Conservation (phyloP, 2,797 vertebrate species). For the Thripadectes ignobilis region DNA sequence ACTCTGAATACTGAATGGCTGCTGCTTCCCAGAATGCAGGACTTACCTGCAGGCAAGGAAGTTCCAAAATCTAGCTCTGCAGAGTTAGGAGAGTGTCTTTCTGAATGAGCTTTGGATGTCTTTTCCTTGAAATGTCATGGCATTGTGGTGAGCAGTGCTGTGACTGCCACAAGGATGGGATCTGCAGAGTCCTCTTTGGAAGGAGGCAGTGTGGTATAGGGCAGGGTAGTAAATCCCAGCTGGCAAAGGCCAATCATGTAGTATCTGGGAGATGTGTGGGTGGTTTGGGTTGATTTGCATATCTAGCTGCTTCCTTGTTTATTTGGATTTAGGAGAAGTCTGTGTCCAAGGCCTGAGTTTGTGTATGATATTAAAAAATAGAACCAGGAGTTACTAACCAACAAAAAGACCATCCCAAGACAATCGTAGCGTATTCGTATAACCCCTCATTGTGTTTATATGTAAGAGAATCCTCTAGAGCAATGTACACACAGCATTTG, state of each 20-base stretch:
- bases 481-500: neutral
- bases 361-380: neutral
- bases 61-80: neutral
- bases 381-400: neutral
- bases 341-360: neutral
- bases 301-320: conserved; percentile 2
- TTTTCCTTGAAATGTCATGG: neutral
- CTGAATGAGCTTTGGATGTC: neutral
- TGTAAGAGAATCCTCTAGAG: neutral
- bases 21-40: neutral
- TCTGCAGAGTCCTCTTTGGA: neutral
- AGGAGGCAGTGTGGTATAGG: neutral
- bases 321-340: neutral
- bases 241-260: neutral
- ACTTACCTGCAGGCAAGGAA: neutral
- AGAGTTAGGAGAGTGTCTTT: neutral
- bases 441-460: neutral
- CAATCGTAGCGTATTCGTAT: neutral
- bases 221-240: neutral
- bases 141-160: neutral
- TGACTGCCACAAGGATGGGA: neutral
- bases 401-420: neutral
- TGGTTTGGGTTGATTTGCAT: neutral
- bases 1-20: neutral
- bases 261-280: neutral